Percentiles rank a stretch among this genome's conserved stretches.
These are phyloP conservation scores for Litocranius walleri DNA, from an alignment of 2,113 vertebrate genomes.

Conservation along the genomic window DNA sequence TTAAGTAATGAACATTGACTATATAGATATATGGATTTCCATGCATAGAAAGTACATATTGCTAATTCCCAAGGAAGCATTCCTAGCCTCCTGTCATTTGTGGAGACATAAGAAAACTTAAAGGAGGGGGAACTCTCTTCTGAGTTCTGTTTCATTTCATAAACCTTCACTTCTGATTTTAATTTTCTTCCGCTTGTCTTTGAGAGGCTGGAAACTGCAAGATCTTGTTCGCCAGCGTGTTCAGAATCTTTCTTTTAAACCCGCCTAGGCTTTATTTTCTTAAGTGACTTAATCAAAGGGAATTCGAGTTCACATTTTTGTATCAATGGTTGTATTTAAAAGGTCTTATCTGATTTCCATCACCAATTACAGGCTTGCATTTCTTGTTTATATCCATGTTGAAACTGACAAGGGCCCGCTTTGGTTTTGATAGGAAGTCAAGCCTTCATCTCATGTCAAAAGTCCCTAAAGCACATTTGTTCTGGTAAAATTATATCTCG, in stretches of 20 bases:
- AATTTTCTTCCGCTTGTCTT: slow-evolving; percentile 65
- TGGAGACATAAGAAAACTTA: neutral
- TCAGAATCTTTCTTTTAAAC: slow-evolving; percentile 72
- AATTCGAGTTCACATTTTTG: slow-evolving; percentile 84
- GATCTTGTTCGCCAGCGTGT: slow-evolving; percentile 47
- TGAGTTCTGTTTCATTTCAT: slow-evolving; percentile 48
- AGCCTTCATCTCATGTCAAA: slow-evolving; percentile 78
- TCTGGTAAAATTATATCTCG: slow-evolving; percentile 83
- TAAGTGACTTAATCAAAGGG: slow-evolving; percentile 86
- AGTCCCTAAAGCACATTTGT: slow-evolving; percentile 81
- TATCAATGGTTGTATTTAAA: slow-evolving; percentile 87
- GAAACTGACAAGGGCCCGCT: slow-evolving; percentile 80
- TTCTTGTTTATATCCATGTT: slow-evolving; percentile 87
- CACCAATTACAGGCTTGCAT: slow-evolving; percentile 84
- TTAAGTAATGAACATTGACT: neutral
- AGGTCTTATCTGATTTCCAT: slow-evolving; percentile 87
- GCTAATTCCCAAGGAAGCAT: neutral
- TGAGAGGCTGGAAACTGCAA: slow-evolving; percentile 53
- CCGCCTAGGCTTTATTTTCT: slow-evolving; percentile 80
- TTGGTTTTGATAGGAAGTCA: slow-evolving; percentile 84
- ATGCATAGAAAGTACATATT: rapidly evolving
- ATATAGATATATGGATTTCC: neutral
- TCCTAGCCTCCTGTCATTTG: neutral
- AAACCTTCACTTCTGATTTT: slow-evolving; percentile 62
- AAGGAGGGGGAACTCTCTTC: neutral